A percentile compares a stretch with the other conserved stretches of the same genome.
Evolutionary conservation across 2,797 vertebrate genomes (phyloP).

Genomic region (Enteromius treurensis): DNA sequence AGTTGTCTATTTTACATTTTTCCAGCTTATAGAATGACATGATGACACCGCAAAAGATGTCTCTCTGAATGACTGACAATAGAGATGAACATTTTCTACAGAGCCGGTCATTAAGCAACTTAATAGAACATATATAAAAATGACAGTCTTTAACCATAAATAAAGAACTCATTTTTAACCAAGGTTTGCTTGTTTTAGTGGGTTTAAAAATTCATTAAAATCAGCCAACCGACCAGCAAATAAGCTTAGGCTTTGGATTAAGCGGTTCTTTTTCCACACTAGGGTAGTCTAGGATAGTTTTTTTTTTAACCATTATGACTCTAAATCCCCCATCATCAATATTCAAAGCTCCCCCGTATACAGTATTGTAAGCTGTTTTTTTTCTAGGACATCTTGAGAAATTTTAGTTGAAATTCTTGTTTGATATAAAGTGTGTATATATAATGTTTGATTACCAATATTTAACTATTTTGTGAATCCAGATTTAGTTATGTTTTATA

Average conservation of each 20-base stretch:
- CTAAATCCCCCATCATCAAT: neutral
- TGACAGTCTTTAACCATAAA: neutral
- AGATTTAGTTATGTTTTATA: neutral
- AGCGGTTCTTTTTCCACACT: neutral
- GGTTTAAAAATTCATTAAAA: neutral
- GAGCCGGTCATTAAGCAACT: neutral
- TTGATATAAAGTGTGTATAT: neutral
- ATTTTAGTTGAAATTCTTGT: too few species aligned
- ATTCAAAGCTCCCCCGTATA: neutral
- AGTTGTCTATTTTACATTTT: slow-evolving; percentile 11
- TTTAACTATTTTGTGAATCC: neutral
- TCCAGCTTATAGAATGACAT: slow-evolving; percentile 12
- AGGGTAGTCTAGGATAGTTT: too few species aligned
- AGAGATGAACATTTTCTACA: slow-evolving; percentile 3
- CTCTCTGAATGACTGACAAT: slow-evolving; percentile 11
- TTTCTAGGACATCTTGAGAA: neutral
- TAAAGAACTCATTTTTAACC: neutral
- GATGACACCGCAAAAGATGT: slow-evolving; percentile 20
- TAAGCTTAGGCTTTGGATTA: neutral
- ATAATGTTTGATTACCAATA: neutral
- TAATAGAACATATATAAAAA: neutral
- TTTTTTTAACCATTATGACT: neutral
- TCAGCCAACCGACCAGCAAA: neutral
- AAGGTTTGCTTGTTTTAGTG: neutral
- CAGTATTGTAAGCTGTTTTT: neutral